Evolutionary conservation across 2,797 vertebrate genomes (phyloP), one percentile per base, ranked within the genome.

Genomic region (Cuniculus paca): DNA sequence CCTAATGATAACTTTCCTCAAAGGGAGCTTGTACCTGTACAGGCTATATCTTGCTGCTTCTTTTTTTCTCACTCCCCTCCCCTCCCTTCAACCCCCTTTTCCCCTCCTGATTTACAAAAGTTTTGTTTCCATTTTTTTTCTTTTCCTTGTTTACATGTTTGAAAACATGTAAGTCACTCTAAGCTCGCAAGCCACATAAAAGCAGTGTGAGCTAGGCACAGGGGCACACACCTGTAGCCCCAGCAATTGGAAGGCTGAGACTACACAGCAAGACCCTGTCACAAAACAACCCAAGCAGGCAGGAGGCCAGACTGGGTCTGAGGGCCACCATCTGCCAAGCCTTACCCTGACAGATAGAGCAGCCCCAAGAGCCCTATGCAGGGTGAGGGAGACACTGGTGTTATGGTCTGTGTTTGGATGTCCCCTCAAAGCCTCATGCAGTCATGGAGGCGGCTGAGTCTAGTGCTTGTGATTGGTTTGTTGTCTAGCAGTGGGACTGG

Each of bases 311-410:
- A 42, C 14, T 1, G 20, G 26, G 39, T 28, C 75, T 34, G 22
- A 1, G 1, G 68, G 80, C 19, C 10, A 0, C 14, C 6, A 24
- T 20, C 3, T 5, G 20, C 48, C 0, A 5, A 58, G 72, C 52
- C 60, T 50, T 3, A 1, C 36, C 2, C 17, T 1, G 70, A 39
- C 5, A 79, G 81, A 54, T 39, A 10, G 0, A 65, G 39, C 20
- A 26, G 60, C 17, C 42, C 12, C 31, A 45, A 13, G 45, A 20
- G 3, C 60, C 42, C 42, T 2, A 24, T 1, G 9, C 63, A 10
- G 11, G 63, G 78, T 0, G 11, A 61, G 70, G 17, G 20, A 20
- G 65, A 61, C 24, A 1, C 6, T 26, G 52, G 52, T 54, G 52
- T 19, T 54, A 54, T 54, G 52, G 52, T 19, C 5, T 54, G 52